These are phyloP conservation scores for Sturnira hondurensis DNA, from an alignment of 2,113 vertebrate genomes.

Conservation along the genomic window DNA sequence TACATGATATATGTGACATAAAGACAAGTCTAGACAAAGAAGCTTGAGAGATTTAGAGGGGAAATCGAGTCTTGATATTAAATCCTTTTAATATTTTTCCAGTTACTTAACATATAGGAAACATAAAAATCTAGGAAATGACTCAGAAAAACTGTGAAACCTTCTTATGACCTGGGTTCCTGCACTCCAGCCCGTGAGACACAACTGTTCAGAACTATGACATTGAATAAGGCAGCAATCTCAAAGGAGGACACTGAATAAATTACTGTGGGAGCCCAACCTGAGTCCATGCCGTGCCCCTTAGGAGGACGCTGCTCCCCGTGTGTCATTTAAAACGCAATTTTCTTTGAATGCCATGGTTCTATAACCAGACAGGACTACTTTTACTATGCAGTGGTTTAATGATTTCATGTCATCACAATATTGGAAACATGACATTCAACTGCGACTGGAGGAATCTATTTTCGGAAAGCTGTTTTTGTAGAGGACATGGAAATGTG, in stretches of 20 bases:
- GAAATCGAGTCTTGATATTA: background rate
- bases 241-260: background rate
- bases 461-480: slow-evolving; percentile 47
- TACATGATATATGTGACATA: background rate
- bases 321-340: slow-evolving; percentile 20
- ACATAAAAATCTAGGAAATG: background rate
- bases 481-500: slow-evolving; percentile 32
- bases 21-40: background rate
- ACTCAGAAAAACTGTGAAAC: background rate
- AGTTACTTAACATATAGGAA: background rate
- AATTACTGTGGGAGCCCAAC: background rate
- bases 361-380: slow-evolving; percentile 27
- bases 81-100: background rate
- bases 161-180: background rate
- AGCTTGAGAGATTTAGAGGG: background rate
- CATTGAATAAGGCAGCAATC: background rate
- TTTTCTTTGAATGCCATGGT: background rate
- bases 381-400: slow-evolving; percentile 27
- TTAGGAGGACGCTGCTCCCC: background rate
- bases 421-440: slow-evolving; percentile 53
- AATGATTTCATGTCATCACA: slow-evolving; percentile 59
- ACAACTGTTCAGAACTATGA: background rate
- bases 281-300: background rate
- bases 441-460: slow-evolving; percentile 22
- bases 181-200: background rate